Evolutionary conservation across 2,888 invertebrate species (phyloP).

Genomic region (Cyclophora albipunctata): DNA sequence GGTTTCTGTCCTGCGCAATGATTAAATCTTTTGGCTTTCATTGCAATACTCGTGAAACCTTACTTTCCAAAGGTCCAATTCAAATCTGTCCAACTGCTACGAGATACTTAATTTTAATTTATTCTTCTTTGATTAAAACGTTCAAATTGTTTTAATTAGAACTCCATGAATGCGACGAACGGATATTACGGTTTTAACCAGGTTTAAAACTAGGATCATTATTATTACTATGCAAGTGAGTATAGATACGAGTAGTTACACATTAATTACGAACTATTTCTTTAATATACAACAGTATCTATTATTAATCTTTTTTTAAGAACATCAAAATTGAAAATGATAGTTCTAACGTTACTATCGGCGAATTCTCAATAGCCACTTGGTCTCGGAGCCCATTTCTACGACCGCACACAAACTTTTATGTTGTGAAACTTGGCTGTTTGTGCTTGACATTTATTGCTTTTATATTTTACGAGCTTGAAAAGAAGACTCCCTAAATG

Average conservation of each 20-base stretch:
- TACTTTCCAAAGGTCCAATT: conserved; percentile 35
- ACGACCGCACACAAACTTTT: conserved; percentile 53
- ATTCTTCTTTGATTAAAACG: too few species aligned
- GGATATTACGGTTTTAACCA: too few species aligned
- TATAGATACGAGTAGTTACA: too few species aligned
- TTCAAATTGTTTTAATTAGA: too few species aligned
- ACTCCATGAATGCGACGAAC: too few species aligned
- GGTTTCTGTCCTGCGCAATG: conserved; percentile 40
- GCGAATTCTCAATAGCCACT: conserved; percentile 53
- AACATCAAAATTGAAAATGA: background rate
- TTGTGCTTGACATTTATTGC: conserved; percentile 66
- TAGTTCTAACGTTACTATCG: conserved; percentile 36
- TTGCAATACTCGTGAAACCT: conserved; percentile 45
- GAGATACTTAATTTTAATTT: background rate
- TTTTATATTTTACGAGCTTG: conserved; percentile 60
- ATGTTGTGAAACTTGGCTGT: conserved; percentile 62
- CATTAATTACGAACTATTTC: too few species aligned
- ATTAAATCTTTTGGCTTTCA: conserved; percentile 51
- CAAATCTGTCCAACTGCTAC: conserved; percentile 25
- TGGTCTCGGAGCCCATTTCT: conserved; percentile 37
- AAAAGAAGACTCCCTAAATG: conserved; percentile 39
- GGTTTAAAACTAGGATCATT: too few species aligned
- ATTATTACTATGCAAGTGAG: too few species aligned
- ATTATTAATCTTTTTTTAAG: too few species aligned
- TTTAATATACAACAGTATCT: too few species aligned